Base-by-base conservation (phyloP, 2,113 vertebrate genomes). In the Mus spicilegus region DNA sequence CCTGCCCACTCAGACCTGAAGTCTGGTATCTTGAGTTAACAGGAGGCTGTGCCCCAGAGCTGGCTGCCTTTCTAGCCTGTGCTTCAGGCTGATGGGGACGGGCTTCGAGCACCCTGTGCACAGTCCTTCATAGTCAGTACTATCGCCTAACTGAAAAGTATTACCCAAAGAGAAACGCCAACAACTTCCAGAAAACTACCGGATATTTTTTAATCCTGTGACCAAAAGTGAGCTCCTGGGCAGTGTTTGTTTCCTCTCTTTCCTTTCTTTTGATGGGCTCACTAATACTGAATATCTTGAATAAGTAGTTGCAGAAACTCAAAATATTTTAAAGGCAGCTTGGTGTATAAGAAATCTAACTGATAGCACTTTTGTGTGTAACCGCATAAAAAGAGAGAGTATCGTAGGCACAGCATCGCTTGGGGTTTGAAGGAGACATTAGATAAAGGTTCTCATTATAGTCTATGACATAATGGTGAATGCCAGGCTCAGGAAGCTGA, bases 11-110 rank as follows among this genome's bases (percentile, higher is more conserved):
- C 36, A 91, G 92, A 46, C 72, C 22, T 36, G 78, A 95, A 39
- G 84, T 94, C 96, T 13, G 20, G 12, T 89, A 73, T 73, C 49
- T 96, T 28, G 96, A 54, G 36, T 26, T 26, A 26, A 56, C 13
- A 17, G 1, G 7, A 89, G 81, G 81, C 24, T 87, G 78, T 80
- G 75, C 76, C 33, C 26, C 56, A 46, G 87, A 42, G 46, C 0
- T 86, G 11, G 54, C 85, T 69, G 86, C 5, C 42, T 97, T 87
- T 95, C 86, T 63, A 61, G 87, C 24, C 76, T 24, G 86, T 9
- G 14, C 36, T 81, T 36, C 80, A 30, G 76, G 51, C 10, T 94
- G 5, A n/a, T 61, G 77, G 14, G 87, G 67, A 58, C 56, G 96
- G 67, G 20, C 7, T 51, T 33, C 61, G 24, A 17, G 17, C 36